Conservation (phyloP, 2,113 vertebrate genomes). For the Benitochromis conjunctus region DNA sequence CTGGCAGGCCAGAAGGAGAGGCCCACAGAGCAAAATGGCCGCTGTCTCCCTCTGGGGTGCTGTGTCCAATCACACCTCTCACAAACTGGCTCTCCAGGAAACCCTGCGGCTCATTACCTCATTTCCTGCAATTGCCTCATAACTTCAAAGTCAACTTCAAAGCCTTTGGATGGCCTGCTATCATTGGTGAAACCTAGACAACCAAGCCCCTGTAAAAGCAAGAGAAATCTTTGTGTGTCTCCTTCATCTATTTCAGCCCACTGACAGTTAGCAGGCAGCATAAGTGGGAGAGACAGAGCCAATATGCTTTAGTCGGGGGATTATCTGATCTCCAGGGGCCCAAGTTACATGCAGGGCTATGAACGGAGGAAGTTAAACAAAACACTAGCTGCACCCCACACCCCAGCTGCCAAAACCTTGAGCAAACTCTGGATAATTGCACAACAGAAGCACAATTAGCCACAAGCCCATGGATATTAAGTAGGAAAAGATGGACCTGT, state of each 20-base stretch:
- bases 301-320: constrained; percentile 67
- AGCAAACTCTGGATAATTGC: constrained; percentile 73
- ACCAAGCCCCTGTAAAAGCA: not conserved
- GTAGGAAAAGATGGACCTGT: constrained; percentile 59
- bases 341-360: constrained; percentile 44
- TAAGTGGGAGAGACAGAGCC: constrained; percentile 55
- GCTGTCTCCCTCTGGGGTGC: constrained; percentile 41
- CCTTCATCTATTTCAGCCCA: not conserved
- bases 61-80: constrained; percentile 52
- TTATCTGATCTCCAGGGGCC: constrained; percentile 65
- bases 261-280: constrained; percentile 8
- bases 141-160: constrained; percentile 57
- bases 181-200: not conserved
- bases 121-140: constrained; percentile 55
- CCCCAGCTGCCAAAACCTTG: constrained; percentile 56
- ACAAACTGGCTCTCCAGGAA: constrained; percentile 48
- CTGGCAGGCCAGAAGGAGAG: constrained; percentile 35
- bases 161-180: not conserved
- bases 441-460: constrained; percentile 80
- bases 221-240: not conserved
- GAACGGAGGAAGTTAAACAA: constrained; percentile 70
- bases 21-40: constrained; percentile 47
- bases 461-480: constrained; percentile 65
- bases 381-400: constrained; percentile 42
- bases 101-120: constrained; percentile 36